Evolutionary conservation across 1,140 invertebrate species (phyloP).

Genomic region (Leptopilina boulardi): DNA sequence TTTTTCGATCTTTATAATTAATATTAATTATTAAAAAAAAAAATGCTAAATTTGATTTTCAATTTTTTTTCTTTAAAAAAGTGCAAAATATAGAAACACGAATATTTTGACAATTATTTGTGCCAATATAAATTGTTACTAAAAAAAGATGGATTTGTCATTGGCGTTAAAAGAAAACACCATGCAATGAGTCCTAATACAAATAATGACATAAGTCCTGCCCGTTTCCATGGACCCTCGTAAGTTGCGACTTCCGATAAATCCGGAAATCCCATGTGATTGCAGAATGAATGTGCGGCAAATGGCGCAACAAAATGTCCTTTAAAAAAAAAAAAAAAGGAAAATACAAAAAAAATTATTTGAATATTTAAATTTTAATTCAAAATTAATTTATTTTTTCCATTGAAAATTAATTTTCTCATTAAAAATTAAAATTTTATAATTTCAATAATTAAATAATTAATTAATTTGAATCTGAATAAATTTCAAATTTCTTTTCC

Average conservation of each 20-base stretch:
- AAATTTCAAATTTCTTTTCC: no score
- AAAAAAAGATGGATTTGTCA: conserved; percentile 88
- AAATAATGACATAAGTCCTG: conserved; percentile 82
- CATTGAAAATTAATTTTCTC: no score
- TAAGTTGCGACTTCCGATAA: conserved; percentile 86
- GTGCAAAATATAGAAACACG: no score
- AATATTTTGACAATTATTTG: conserved; percentile 48
- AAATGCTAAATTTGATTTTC: no score
- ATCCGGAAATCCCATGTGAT: conserved; percentile 97
- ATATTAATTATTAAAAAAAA: no score
- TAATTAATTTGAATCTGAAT: no score
- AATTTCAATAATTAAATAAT: no score
- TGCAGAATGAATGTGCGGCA: conserved; percentile 94
- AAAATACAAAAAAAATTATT: conserved; percentile 36
- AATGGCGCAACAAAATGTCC: conserved; percentile 94
- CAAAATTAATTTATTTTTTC: not conserved
- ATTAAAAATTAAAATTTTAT: no score
- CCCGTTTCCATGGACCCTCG: conserved; percentile 79
- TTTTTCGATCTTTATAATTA: no score
- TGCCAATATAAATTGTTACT: conserved; percentile 82
- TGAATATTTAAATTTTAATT: not conserved
- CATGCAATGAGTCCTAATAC: conserved; percentile 86
- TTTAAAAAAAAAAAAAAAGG: conserved; percentile 71
- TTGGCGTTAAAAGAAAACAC: conserved; percentile 85
- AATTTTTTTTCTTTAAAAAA: no score